Evolutionary conservation across 1,140 invertebrate species (phyloP).

Genomic region (Magallana ariakensis): DNA sequence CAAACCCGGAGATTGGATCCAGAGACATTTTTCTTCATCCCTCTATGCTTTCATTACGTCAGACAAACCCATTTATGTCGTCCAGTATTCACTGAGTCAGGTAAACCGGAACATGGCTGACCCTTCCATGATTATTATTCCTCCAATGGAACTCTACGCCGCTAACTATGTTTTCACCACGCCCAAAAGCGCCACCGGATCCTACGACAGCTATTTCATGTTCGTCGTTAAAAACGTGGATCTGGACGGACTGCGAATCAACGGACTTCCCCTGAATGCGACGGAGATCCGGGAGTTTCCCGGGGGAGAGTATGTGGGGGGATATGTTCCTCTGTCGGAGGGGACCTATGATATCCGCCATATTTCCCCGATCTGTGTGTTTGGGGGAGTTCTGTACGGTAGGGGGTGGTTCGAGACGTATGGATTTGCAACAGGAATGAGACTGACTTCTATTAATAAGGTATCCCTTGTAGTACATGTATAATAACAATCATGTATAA

Average conservation of each 20-base stretch:
- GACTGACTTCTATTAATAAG: constrained; percentile 37
- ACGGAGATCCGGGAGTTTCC: constrained; percentile 1
- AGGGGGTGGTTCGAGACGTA: constrained; percentile 21
- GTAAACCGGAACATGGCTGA: constrained; percentile 6
- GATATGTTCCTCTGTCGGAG: not conserved
- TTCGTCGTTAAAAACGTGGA: constrained; percentile 26
- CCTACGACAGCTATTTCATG: constrained; percentile 41
- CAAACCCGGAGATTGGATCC: constrained; percentile 44
- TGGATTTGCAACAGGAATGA: constrained; percentile 43
- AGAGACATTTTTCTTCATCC: constrained; percentile 44
- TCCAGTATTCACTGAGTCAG: constrained; percentile 56
- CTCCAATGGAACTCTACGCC: constrained; percentile 41
- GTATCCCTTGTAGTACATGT: not conserved
- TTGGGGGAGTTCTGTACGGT: constrained; percentile 42
- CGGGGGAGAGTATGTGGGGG: not conserved
- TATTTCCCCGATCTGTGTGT: constrained; percentile 31
- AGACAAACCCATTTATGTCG: constrained; percentile 57
- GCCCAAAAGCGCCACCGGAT: not conserved
- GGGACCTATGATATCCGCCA: constrained; percentile 38
- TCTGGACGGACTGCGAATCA: constrained; percentile 39
- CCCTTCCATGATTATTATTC: constrained; percentile 39
- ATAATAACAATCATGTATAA: too few relatives aligned
- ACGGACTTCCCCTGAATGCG: not conserved
- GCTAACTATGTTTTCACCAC: constrained; percentile 42
- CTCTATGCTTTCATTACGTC: constrained; percentile 51